A percentile compares a stretch with the other conserved stretches of the same genome.
Conservation (phyloP, 92 coral and sea anemone species). For the Actinostola sp. region DNA sequence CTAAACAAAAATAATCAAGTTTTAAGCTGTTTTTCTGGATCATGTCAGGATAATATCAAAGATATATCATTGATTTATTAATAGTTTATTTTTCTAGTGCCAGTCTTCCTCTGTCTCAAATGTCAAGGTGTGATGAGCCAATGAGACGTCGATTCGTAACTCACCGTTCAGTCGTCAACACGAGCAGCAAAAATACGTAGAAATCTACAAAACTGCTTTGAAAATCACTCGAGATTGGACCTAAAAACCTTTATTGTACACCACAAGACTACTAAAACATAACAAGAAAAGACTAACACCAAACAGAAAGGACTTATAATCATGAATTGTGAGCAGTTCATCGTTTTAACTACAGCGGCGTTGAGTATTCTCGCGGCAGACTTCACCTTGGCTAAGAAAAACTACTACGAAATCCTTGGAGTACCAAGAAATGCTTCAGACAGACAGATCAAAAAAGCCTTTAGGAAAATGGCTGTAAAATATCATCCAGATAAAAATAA, state of each 20-base stretch:
- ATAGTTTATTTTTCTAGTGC: conserved; percentile 12
- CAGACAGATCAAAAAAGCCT: conserved; percentile 95
- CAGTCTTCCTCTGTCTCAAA: conserved; percentile 39
- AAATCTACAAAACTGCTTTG: conserved; percentile 1
- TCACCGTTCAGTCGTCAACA: conserved; percentile 32
- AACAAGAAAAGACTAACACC: neutral
- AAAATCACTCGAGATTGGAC: neutral
- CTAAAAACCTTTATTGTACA: neutral
- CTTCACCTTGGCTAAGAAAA: conserved; percentile 84
- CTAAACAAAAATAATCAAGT: too few species aligned
- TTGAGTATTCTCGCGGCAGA: conserved; percentile 84
- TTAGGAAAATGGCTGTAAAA: conserved; percentile 91
- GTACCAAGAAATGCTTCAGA: conserved; percentile 85
- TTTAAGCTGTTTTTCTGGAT: neutral
- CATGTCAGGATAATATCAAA: too few species aligned
- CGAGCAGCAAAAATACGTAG: conserved; percentile 17
- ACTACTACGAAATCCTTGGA: conserved; percentile 95
- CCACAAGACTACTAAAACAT: neutral
- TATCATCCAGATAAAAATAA: conserved; percentile 97
- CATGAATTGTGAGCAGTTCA: conserved; percentile 90
- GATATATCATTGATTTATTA: neutral
- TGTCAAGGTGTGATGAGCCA: conserved; percentile 61
- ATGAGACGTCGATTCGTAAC: conserved; percentile 77
- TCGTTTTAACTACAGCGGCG: conserved; percentile 85
- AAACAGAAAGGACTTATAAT: neutral